These are phyloP conservation scores for Halocynthia roretzi DNA, from an alignment of 23 tunicate genomes.

Conservation along the genomic window DNA sequence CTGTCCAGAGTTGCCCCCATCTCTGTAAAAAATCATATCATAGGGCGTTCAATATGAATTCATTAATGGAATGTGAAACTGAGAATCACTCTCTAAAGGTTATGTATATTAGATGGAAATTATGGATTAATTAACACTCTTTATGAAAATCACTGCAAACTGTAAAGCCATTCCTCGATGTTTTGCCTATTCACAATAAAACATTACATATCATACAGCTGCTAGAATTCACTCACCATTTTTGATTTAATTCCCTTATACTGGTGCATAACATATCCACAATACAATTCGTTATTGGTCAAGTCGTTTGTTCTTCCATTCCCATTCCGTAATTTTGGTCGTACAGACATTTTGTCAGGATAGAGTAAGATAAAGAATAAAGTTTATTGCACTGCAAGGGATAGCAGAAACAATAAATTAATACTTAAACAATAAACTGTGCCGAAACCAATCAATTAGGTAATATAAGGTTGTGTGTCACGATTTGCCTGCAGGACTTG, in stretches of 20 bases:
- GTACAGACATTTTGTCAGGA: not conserved
- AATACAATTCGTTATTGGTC: slow-evolving; percentile 37
- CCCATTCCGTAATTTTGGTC: not conserved
- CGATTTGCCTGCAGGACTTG: too few relatives aligned
- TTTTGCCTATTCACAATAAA: not conserved
- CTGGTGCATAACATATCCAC: slow-evolving; percentile 86
- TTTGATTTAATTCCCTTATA: slow-evolving; percentile 37
- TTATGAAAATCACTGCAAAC: too few relatives aligned
- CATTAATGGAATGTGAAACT: not conserved
- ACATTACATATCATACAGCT: not conserved
- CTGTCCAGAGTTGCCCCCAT: slow-evolving; percentile 66
- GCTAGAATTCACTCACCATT: slow-evolving; percentile 31
- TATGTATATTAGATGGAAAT: too few relatives aligned
- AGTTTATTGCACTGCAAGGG: too few relatives aligned
- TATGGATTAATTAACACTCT: too few relatives aligned
- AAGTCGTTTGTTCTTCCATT: not conserved
- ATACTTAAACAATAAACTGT: too few relatives aligned
- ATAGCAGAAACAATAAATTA: too few relatives aligned
- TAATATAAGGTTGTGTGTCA: too few relatives aligned
- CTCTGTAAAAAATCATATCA: slow-evolving; percentile 31
- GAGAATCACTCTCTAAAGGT: not conserved
- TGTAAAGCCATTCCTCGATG: too few relatives aligned
- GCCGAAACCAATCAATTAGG: too few relatives aligned
- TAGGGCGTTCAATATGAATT: not conserved
- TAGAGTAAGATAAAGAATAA: not conserved